These are phyloP conservation scores for Poecilus cupreus DNA, from an alignment of 2,888 invertebrate species.

Conservation along the genomic window DNA sequence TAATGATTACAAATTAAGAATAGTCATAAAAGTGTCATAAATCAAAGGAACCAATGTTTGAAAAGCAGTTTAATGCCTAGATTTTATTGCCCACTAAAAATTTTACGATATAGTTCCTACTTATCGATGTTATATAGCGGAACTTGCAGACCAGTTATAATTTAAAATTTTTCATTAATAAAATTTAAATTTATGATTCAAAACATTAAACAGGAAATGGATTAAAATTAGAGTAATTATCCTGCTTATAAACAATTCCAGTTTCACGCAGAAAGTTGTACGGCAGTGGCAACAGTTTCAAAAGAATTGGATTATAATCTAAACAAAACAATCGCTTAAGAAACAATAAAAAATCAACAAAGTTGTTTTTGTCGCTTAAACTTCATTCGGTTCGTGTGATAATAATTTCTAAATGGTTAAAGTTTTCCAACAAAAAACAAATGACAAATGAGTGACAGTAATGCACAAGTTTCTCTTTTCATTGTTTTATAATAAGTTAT, in stretches of 20 bases:
- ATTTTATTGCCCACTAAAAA: slow-evolving; percentile 9
- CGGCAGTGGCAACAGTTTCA: not conserved
- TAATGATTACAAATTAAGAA: slow-evolving; percentile 5
- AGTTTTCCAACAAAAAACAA: slow-evolving; percentile 24
- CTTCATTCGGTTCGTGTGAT: slow-evolving; percentile 34
- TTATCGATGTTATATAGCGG: not conserved
- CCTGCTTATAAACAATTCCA: too few relatives aligned
- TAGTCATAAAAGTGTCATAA: not conserved
- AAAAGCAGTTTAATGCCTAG: not conserved
- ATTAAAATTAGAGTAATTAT: not conserved
- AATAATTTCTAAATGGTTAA: slow-evolving; percentile 48
- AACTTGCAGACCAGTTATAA: slow-evolving; percentile 2
- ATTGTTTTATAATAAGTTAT: slow-evolving; percentile 44
- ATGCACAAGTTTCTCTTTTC: slow-evolving; percentile 44
- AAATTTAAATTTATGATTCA: not conserved
- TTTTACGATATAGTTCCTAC: slow-evolving; percentile 13
- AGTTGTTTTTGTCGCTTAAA: slow-evolving; percentile 7
- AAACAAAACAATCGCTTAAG: slow-evolving; percentile 38
- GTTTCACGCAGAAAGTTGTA: not conserved
- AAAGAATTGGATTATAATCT: slow-evolving; percentile 37
- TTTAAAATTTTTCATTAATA: not conserved
- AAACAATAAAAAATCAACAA: slow-evolving; percentile 29
- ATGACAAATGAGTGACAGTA: slow-evolving; percentile 33
- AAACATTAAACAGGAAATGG: slow-evolving; percentile 22
- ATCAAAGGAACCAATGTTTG: slow-evolving; percentile 20